Conservation (phyloP, 2,888 invertebrate genomes). For the Lucinisca nassula region DNA sequence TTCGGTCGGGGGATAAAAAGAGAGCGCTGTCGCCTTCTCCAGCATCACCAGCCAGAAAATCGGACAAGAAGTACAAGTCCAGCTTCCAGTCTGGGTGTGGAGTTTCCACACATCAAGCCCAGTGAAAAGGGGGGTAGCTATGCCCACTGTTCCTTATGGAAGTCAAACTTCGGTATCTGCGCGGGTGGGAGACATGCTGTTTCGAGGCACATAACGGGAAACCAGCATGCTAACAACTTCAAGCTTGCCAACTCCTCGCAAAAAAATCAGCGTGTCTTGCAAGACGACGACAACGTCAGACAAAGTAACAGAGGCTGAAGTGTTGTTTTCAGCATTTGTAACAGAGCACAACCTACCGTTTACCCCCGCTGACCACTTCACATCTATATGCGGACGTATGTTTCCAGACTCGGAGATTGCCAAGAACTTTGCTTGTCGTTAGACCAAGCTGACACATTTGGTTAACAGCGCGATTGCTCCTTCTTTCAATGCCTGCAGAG, state of each 20-base stretch:
- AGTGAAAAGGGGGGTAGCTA: not conserved
- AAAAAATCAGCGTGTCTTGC: not conserved
- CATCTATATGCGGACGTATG: slow-evolving; percentile 44
- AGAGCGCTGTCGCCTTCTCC: not conserved
- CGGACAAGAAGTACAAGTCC: not conserved
- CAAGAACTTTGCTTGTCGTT: slow-evolving; percentile 63
- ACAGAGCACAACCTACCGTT: slow-evolving; percentile 65
- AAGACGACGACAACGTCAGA: not conserved
- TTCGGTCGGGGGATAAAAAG: too few relatives aligned
- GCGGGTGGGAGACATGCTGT: slow-evolving; percentile 28
- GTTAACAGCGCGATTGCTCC: slow-evolving; percentile 44
- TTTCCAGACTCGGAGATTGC: slow-evolving; percentile 67
- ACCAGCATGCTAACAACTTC: not conserved
- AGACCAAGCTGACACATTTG: slow-evolving; percentile 55
- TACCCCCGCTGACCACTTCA: slow-evolving; percentile 65
- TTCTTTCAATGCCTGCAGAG: not conserved
- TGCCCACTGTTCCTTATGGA: slow-evolving; percentile 11
- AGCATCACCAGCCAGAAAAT: not conserved
- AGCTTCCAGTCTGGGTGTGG: not conserved
- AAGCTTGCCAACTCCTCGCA: not conserved
- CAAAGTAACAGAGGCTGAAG: slow-evolving; percentile 47
- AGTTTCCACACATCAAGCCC: not conserved
- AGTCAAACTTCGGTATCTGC: not conserved
- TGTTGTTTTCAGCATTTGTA: slow-evolving; percentile 54
- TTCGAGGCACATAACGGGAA: not conserved